Percentiles rank a stretch among this genome's conserved stretches.
Evolutionary conservation across 2,113 vertebrate genomes (phyloP).

Genomic region (Apodemus sylvaticus): DNA sequence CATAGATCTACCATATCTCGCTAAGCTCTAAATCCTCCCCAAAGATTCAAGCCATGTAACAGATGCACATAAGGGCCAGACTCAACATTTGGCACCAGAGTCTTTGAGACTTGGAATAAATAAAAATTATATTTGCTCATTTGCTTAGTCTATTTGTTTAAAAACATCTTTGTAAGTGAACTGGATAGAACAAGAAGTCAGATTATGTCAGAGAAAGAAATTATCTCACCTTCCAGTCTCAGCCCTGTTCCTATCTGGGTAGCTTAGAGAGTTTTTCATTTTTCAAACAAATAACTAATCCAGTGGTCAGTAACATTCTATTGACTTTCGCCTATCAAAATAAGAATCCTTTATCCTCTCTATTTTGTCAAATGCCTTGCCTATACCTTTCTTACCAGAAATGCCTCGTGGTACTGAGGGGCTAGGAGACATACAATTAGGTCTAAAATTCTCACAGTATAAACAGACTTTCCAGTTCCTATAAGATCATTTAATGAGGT

Average conservation of each 20-base stretch:
- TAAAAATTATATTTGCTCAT: neutral
- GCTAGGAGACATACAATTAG: neutral
- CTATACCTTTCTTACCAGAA: neutral
- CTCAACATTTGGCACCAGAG: neutral
- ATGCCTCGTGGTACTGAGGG: neutral
- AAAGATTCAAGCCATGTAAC: neutral
- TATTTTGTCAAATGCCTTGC: neutral
- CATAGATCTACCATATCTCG: neutral
- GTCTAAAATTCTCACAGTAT: slow-evolving; percentile 2
- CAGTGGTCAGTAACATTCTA: neutral
- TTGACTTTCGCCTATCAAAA: neutral
- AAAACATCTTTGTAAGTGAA: slow-evolving; percentile 16
- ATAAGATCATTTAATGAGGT: neutral
- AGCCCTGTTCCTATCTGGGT: neutral
- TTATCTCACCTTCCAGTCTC: neutral
- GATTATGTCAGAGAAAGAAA: slow-evolving; percentile 34
- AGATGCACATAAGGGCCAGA: neutral
- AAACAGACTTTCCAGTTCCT: neutral
- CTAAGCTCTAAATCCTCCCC: neutral
- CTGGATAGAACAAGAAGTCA: neutral
- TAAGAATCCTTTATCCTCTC: neutral
- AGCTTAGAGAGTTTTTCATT: neutral
- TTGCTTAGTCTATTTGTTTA: neutral
- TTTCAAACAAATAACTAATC: slow-evolving; percentile 7
- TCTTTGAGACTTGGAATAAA: neutral